Conservation (phyloP, 2,797 vertebrate species). For the Ambastaia sidthimunki region DNA sequence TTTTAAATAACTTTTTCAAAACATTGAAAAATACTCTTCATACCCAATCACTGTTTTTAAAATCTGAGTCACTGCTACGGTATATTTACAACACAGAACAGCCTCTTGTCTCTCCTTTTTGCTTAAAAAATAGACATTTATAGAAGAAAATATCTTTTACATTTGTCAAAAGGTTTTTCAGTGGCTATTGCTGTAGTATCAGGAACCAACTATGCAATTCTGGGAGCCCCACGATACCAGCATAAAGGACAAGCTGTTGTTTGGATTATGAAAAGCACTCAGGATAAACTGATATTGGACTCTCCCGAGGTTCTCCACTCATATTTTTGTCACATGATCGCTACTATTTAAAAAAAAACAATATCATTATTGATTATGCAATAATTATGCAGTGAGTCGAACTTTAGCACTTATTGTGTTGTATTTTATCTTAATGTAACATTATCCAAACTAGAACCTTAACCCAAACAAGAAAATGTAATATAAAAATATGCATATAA, state of each 20-base stretch:
- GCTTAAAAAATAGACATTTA: neutral
- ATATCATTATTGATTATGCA: too few species aligned
- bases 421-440: too few species aligned
- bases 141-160: neutral
- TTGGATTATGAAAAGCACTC: neutral
- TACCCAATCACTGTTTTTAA: too few species aligned
- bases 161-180: slow-evolving; percentile 73
- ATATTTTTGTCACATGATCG: neutral
- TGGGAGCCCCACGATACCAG: slow-evolving; percentile 75
- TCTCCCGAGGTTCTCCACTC: slow-evolving; percentile 2
- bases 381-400: too few species aligned
- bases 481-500: too few species aligned
- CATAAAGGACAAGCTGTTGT: slow-evolving; percentile 70
- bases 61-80: too few species aligned
- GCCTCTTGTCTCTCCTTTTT: neutral
- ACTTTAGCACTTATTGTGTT: too few species aligned
- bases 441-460: too few species aligned
- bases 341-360: neutral
- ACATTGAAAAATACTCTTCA: too few species aligned
- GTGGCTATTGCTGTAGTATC: slow-evolving; percentile 57
- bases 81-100: too few species aligned
- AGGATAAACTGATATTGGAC: neutral
- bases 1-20: neutral
- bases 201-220: slow-evolving; percentile 20
- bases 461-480: too few species aligned